phyloP scores from a whole-genome alignment of 2,888 invertebrate genomes.

The Ctenicera cuprea region DNA sequence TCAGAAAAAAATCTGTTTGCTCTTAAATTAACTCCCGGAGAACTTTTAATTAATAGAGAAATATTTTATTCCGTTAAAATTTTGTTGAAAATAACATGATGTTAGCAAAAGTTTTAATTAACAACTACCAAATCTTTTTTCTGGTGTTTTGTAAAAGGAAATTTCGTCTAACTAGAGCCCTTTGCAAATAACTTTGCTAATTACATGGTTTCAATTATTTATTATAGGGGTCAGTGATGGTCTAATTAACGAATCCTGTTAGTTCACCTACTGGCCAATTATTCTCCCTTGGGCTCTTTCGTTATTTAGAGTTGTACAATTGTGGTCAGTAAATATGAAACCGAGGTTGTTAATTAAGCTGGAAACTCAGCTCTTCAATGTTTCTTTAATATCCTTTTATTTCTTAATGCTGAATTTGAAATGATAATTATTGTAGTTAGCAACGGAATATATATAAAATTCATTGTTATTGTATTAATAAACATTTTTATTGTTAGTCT shows the following conservation, averaged over 20 bases:
- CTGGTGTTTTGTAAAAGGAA: too few relatives aligned
- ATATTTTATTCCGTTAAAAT: neutral
- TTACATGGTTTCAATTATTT: conserved; percentile 9
- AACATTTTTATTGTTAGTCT: too few relatives aligned
- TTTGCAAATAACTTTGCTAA: neutral
- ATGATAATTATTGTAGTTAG: neutral
- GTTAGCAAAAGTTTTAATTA: conserved; percentile 1
- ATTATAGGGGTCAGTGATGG: conserved; percentile 1
- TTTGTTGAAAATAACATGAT: neutral
- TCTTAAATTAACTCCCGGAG: neutral
- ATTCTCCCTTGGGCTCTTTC: conserved; percentile 8
- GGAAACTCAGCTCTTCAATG: neutral
- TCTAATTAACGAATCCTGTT: conserved; percentile 12
- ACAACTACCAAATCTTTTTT: too few relatives aligned
- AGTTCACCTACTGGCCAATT: neutral
- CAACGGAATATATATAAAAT: neutral
- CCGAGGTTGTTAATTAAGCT: conserved; percentile 15
- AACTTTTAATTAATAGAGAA: conserved; percentile 13
- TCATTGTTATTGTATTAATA: too few relatives aligned
- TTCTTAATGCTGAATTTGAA: neutral
- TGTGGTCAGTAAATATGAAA: conserved; percentile 10
- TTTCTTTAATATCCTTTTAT: neutral
- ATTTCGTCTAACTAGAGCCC: too few relatives aligned
- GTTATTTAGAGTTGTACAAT: conserved; percentile 8
- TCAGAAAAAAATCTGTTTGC: neutral